These are phyloP conservation scores for Antheraea assamensis DNA, from an alignment of 2,888 invertebrate genomes.

Conservation along the genomic window DNA sequence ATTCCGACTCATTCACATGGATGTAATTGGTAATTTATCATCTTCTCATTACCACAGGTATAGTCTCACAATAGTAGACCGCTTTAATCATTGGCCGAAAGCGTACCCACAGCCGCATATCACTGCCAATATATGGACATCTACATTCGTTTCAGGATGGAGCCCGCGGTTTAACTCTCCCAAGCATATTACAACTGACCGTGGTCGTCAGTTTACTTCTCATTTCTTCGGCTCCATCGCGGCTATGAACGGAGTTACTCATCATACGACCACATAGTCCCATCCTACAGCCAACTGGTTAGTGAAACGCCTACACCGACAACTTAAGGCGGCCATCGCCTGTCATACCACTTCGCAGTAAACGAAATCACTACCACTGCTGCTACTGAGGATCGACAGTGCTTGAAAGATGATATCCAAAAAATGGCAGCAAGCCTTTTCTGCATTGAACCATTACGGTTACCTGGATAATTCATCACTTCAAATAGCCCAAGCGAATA, in stretches of 20 bases:
- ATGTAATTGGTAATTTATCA: conserved; percentile 31
- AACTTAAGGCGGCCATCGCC: conserved; percentile 27
- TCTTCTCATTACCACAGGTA: conserved; percentile 29
- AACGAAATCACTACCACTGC: conserved; percentile 22
- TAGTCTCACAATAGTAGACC: conserved; percentile 35
- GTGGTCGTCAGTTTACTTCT: conserved; percentile 48
- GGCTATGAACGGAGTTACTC: conserved; percentile 15
- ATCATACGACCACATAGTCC: conserved; percentile 22
- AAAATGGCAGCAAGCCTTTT: conserved; percentile 25
- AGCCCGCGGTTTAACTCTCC: conserved; percentile 31
- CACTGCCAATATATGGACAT: conserved; percentile 52
- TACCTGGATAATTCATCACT: no score
- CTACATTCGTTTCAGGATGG: conserved; percentile 36
- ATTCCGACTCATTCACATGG: conserved; percentile 29
- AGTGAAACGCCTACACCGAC: conserved; percentile 30
- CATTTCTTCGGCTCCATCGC: conserved; percentile 18
- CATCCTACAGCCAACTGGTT: conserved; percentile 28
- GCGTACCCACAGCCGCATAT: conserved; percentile 39
- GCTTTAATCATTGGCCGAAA: conserved; percentile 37
- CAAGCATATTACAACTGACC: conserved; percentile 47
- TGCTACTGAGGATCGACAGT: conserved; percentile 25
- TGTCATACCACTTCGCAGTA: conserved; percentile 24
- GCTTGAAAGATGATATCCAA: conserved; percentile 27
- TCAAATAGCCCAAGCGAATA: no score
- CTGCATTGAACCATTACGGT: conserved; percentile 1